A percentile compares a stretch with the other conserved stretches of the same genome.
Evolutionary conservation across 1,140 invertebrate genomes (phyloP).

Genomic region (Drosophila trapezifrons): DNA sequence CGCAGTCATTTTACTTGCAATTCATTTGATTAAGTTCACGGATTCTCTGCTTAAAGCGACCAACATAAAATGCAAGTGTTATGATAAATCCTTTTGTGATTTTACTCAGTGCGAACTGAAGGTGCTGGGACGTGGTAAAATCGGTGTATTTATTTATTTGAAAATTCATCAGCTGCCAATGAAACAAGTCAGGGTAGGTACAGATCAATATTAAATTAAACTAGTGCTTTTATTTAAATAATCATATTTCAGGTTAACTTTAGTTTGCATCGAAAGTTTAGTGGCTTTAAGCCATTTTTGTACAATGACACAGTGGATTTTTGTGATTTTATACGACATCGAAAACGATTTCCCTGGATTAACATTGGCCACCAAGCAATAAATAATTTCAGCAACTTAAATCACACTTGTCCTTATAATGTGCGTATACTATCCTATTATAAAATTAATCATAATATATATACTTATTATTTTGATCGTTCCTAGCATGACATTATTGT

Average conservation of each 20-base stretch:
- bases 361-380: background rate
- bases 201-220: background rate
- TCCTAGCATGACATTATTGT: slow-evolving; percentile 21
- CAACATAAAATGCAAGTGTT: slow-evolving; percentile 27
- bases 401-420: slow-evolving; percentile 27
- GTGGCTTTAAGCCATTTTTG: slow-evolving; percentile 11
- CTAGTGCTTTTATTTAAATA: background rate
- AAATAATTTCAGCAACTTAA: background rate
- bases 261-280: slow-evolving; percentile 19
- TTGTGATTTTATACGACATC: background rate
- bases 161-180: slow-evolving; percentile 16
- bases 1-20: too few relatives aligned
- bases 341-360: slow-evolving; percentile 10
- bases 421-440: background rate
- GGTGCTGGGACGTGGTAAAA: slow-evolving; percentile 17
- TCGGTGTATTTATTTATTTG: slow-evolving; percentile 12
- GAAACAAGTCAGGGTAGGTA: slow-evolving; percentile 4
- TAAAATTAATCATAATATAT: background rate
- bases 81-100: slow-evolving; percentile 10
- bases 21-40: background rate
- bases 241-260: slow-evolving; percentile 7
- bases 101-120: slow-evolving; percentile 28
- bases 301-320: slow-evolving; percentile 25
- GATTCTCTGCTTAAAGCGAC: slow-evolving; percentile 13
- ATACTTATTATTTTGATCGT: too few relatives aligned